Evolutionary conservation across 2,888 invertebrate genomes (phyloP).

Genomic region (Perizoma affinitatum): DNA sequence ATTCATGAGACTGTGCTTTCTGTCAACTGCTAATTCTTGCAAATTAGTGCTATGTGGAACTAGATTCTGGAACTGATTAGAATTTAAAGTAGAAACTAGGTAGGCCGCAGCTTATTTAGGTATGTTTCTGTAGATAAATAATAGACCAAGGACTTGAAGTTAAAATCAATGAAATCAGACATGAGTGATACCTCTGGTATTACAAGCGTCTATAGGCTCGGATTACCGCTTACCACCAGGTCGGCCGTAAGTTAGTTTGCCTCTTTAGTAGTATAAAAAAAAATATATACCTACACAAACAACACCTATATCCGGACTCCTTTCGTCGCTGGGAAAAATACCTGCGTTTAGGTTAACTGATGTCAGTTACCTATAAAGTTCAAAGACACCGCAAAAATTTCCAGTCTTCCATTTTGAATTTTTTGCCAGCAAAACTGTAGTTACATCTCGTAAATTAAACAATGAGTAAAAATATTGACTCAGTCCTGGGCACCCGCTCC

Average conservation of each 20-base stretch:
- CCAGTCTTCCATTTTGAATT: constrained; percentile 5
- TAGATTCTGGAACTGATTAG: background rate
- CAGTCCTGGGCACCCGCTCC: constrained; percentile 10
- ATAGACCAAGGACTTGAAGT: too few species aligned
- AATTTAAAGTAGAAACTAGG: background rate
- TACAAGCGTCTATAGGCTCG: too few species aligned
- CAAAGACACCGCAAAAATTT: constrained; percentile 14
- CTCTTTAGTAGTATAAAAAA: too few species aligned
- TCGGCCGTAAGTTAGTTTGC: too few species aligned
- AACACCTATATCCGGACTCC: too few species aligned
- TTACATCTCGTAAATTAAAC: constrained; percentile 25
- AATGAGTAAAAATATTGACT: constrained; percentile 25
- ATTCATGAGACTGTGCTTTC: constrained; percentile 32
- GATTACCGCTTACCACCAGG: too few species aligned
- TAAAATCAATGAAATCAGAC: too few species aligned
- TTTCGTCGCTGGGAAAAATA: too few species aligned
- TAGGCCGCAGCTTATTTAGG: background rate
- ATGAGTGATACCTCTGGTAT: too few species aligned
- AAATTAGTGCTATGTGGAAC: constrained; percentile 33
- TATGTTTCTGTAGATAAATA: too few species aligned
- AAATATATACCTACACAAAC: too few species aligned
- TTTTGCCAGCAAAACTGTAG: constrained; percentile 12
- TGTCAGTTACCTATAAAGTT: constrained; percentile 6
- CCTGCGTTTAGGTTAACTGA: too few species aligned
- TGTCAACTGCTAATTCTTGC: constrained; percentile 45